Evolutionary conservation across 2,888 invertebrate genomes (phyloP), one percentile per base, ranked within the genome.

Genomic region (Actias luna): DNA sequence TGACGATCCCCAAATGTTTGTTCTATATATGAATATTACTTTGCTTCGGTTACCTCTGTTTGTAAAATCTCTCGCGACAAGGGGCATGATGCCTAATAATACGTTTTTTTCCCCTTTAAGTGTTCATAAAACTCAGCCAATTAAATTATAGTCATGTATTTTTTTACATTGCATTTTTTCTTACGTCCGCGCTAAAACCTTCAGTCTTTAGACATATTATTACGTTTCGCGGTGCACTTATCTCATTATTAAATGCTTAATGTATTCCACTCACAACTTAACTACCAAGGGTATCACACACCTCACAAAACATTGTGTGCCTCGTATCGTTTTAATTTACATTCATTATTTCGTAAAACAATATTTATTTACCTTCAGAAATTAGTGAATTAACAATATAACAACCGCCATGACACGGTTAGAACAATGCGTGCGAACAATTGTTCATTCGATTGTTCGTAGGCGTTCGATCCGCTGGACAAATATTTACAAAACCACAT

Each of bases 401-500:
- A 62, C 46, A 31, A 61, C 61, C 50, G 63, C 69, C 69, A 63
- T 69, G 69, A 67, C 69, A 69, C 65, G 65, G 59, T 66, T 67
- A 58, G 65, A 69, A 67, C 67, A 67, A 69, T 67, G 58, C 62
- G 52, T 60, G 46, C 39, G 63, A 29, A 67, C 65, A 55, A 65
- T 66, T 65, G 64, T 60, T 61, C 42, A 31, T 31, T 58, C 39
- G 65, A 67, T 67, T 65, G 58, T 62, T 58, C 42, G n/a, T 55
- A 18, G 18, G 36, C 39, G 58, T 62, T 58, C 58, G 58, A 62
- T 62, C 42, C 31, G 27, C 39, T 57, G 57, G 61, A 57, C 61
- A 62, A 62, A 62, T 62, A 62, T 62, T 62, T 62, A 62, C 61
- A 57, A 27, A 58, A 31, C 35, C 61, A 39, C 39, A 58, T 58